phyloP scores from a whole-genome alignment of 2,797 vertebrate genomes.

The Peromyscus aztecus region DNA sequence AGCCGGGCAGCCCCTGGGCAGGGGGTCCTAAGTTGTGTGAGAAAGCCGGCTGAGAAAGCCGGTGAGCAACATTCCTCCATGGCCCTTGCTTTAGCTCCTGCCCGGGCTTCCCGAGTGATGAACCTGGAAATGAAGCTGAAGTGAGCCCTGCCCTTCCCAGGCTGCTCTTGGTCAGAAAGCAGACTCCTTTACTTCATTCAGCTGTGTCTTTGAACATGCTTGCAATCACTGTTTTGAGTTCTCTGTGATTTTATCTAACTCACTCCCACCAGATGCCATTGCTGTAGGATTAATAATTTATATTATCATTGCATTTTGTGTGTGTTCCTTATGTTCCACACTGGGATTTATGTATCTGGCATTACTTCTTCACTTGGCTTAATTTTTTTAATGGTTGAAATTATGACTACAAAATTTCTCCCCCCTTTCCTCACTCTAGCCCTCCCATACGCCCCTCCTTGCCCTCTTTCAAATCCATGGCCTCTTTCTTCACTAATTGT shows the following conservation, averaged over 20 bases:
- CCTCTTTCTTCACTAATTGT: background rate
- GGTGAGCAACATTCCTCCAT: background rate
- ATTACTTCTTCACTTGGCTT: background rate
- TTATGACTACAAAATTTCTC: background rate
- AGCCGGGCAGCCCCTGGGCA: background rate
- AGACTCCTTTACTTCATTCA: too few species aligned
- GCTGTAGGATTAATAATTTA: background rate
- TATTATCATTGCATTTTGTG: background rate
- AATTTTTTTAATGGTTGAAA: background rate
- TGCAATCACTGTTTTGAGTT: background rate
- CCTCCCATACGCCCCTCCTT: background rate
- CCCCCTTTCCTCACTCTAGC: background rate
- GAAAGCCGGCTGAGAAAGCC: background rate
- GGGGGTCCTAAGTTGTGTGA: background rate
- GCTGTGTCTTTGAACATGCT: background rate
- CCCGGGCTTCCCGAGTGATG: background rate
- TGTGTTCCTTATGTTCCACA: background rate
- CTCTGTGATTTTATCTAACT: background rate
- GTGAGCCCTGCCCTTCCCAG: background rate
- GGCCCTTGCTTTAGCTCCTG: background rate
- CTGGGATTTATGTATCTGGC: background rate
- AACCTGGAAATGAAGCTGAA: too few species aligned
- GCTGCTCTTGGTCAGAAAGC: background rate
- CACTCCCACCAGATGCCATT: background rate
- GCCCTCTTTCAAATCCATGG: background rate